A percentile compares a stretch with the other conserved stretches of the same genome.
These are phyloP conservation scores for Clarias magur DNA, from an alignment of 2,113 vertebrate species.

Conservation along the genomic window DNA sequence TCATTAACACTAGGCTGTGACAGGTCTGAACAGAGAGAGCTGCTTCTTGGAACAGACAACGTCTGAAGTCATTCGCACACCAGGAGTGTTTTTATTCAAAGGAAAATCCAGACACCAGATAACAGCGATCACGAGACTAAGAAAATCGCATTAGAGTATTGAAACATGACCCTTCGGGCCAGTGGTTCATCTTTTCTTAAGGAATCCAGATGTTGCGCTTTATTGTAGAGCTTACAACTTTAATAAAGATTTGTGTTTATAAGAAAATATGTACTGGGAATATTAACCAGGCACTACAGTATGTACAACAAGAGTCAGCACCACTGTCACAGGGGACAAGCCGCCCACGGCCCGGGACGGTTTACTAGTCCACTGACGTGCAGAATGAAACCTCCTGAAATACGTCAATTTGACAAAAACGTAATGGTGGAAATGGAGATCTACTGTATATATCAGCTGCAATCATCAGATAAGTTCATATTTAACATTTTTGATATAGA, in stretches of 20 bases:
- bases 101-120: background rate
- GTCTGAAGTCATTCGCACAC: background rate
- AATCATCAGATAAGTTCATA: background rate
- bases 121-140: background rate
- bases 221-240: background rate
- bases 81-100: conserved; percentile 2
- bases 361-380: background rate
- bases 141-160: background rate
- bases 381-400: background rate
- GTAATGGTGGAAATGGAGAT: background rate
- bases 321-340: background rate
- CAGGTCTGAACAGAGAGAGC: background rate
- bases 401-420: background rate
- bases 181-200: background rate
- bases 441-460: background rate
- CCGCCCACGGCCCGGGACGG: background rate
- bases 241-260: background rate
- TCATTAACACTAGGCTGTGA: background rate
- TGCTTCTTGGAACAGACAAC: background rate
- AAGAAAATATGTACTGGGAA: background rate
- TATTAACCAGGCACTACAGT: background rate
- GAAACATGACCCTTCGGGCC: background rate
- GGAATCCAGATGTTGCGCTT: background rate
- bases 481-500: background rate
- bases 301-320: background rate